These are phyloP conservation scores for Ptyas mucosa DNA, from an alignment of 2,113 vertebrate genomes.

Conservation along the genomic window DNA sequence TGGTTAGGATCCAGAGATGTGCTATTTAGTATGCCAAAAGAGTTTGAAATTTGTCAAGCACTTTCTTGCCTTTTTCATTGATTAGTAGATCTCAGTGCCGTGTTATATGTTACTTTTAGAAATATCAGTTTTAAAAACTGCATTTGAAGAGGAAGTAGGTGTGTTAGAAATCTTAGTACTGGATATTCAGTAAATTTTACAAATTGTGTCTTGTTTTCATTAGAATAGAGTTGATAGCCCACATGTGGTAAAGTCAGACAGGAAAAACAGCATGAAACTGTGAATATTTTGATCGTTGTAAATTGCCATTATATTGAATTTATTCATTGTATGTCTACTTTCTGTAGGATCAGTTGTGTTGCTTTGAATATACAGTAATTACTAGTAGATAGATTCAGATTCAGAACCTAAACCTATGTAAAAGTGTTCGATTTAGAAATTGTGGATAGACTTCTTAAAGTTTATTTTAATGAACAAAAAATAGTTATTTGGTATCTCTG, in stretches of 20 bases:
- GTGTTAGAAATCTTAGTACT: background rate
- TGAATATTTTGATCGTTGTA: background rate
- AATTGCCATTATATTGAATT: background rate
- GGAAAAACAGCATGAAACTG: background rate
- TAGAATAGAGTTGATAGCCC: background rate
- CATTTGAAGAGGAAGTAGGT: background rate
- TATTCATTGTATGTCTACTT: background rate
- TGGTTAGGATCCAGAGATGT: background rate
- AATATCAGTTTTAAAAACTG: background rate
- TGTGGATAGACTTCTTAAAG: background rate
- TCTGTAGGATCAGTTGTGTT: background rate
- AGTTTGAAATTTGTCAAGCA: background rate
- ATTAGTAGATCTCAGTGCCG: background rate
- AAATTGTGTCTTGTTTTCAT: background rate
- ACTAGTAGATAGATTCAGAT: background rate
- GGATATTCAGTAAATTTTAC: background rate
- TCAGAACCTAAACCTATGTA: background rate
- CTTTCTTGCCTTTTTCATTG: background rate
- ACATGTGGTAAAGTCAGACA: background rate
- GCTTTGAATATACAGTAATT: background rate
- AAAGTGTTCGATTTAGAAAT: background rate
- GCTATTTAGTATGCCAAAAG: constrained; percentile 11
- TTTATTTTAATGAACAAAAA: background rate
- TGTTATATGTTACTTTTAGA: background rate
- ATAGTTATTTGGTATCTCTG: background rate